These are phyloP conservation scores for Varanus salvator DNA, from an alignment of 2,113 vertebrate genomes.

Conservation along the genomic window DNA sequence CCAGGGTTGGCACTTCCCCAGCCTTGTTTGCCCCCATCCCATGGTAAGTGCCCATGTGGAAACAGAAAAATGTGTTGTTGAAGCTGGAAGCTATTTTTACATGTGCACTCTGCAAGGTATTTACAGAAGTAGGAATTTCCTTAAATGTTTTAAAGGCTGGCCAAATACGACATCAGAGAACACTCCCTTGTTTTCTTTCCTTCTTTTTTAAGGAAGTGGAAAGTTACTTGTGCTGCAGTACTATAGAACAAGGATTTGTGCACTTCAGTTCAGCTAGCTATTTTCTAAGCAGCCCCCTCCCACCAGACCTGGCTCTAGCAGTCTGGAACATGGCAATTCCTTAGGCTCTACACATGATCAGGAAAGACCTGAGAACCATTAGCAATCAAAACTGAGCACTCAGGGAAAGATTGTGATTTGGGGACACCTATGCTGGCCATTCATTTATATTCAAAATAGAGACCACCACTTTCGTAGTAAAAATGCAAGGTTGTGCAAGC, in stretches of 20 bases:
- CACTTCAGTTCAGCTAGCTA: background rate
- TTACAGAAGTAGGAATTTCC: background rate
- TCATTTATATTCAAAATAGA: no score
- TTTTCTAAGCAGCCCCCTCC: background rate
- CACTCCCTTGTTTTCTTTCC: background rate
- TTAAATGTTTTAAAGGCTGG: slow-evolving; percentile 21
- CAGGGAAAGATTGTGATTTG: background rate
- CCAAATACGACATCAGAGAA: background rate
- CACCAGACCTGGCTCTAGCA: background rate
- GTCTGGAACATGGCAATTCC: background rate
- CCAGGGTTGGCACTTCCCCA: background rate
- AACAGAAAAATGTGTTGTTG: background rate
- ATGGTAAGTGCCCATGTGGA: background rate
- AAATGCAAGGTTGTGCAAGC: background rate
- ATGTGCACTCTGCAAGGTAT: background rate
- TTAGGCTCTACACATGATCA: background rate
- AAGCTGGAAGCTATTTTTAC: background rate
- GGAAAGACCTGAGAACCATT: background rate
- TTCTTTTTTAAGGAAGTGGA: background rate
- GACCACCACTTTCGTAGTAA: background rate
- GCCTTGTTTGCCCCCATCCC: background rate
- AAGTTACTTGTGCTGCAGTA: background rate
- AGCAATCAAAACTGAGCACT: background rate
- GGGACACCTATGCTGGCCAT: background rate
- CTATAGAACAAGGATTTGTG: no score